A percentile compares a stretch with the other conserved stretches of the same genome.
Evolutionary conservation across 2,888 invertebrate genomes (phyloP).

Genomic region (Mythimna ferrago): DNA sequence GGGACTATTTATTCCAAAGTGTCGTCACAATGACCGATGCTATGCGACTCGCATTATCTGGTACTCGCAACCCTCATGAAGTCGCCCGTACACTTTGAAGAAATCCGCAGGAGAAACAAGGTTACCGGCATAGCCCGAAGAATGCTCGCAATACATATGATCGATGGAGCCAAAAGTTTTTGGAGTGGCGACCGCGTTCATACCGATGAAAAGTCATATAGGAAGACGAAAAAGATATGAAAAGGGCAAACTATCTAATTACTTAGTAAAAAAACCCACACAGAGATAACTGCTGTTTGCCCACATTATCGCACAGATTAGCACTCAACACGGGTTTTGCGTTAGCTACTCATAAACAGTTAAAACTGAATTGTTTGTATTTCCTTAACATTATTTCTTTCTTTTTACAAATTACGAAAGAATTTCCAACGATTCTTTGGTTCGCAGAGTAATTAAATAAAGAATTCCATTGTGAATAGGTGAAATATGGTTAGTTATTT

Average conservation of each 20-base stretch:
- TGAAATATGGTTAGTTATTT: no score
- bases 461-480: background rate
- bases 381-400: conserved; percentile 8
- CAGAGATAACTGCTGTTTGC: conserved; percentile 53
- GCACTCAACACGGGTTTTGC: conserved; percentile 52
- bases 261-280: conserved; percentile 17
- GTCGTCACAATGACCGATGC: no score
- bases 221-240: conserved; percentile 18
- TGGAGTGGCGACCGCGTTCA: no score
- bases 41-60: no score
- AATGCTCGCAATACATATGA: no score
- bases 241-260: conserved; percentile 39
- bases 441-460: background rate
- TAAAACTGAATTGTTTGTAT: conserved; percentile 40
- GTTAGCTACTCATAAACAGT: conserved; percentile 42
- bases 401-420: background rate
- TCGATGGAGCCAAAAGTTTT: no score
- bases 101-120: no score
- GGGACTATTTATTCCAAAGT: no score
- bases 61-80: no score
- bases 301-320: conserved; percentile 56
- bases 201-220: background rate
- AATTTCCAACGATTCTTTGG: background rate
- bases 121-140: no score
- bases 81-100: no score